Conservation (phyloP, 2,113 vertebrate species). For the Halichoerus grypus region DNA sequence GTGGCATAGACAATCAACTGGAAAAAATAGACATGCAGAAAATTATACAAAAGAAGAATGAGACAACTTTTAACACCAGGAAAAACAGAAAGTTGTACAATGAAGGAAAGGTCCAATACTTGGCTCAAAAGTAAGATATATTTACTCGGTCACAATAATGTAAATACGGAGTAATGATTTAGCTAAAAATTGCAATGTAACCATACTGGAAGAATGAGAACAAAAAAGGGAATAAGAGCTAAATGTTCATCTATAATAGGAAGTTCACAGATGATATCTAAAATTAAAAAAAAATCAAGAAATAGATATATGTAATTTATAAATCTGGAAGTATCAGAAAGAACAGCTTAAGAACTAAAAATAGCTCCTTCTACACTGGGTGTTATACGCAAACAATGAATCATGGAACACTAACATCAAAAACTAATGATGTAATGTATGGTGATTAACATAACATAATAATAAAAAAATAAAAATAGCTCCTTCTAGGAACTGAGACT, state of each 20-base stretch:
- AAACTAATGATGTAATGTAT: no score
- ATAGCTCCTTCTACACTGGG: background rate
- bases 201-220: background rate
- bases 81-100: background rate
- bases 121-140: background rate
- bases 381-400: no score
- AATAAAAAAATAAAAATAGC: background rate
- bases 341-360: background rate
- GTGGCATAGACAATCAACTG: background rate
- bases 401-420: no score
- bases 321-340: conserved; percentile 19
- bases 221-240: background rate
- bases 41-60: background rate
- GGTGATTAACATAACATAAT: no score
- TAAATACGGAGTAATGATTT: background rate
- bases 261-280: background rate
- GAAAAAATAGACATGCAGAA: background rate
- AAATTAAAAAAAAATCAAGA: background rate
- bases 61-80: background rate
- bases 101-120: background rate
- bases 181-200: background rate
- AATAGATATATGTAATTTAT: background rate
- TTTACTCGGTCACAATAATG: background rate
- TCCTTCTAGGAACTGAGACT: background rate
- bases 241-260: background rate